phyloP scores from a whole-genome alignment of 2,888 invertebrate genomes.

The Hipparchia semele region DNA sequence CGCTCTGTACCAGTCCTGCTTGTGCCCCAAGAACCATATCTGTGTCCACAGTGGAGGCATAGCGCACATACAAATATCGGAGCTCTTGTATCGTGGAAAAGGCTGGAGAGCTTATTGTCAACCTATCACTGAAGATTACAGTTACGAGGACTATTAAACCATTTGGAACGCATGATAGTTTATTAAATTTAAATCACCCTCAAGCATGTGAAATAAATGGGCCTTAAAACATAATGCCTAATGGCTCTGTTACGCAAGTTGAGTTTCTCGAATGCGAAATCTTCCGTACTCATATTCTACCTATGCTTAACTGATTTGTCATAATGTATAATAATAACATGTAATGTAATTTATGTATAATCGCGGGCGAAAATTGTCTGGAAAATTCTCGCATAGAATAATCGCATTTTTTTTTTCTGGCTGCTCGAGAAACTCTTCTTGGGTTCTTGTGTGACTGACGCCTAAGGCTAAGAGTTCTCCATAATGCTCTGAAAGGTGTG shows the following conservation, averaged over 20 bases:
- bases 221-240: neutral
- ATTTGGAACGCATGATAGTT: no score
- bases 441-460: neutral
- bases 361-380: no score
- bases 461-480: neutral
- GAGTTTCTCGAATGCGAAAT: no score
- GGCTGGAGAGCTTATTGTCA: slow-evolving; percentile 83
- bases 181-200: neutral
- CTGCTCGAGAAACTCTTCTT: no score
- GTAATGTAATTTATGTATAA: no score
- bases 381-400: no score
- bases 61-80: slow-evolving; percentile 69
- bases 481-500: neutral
- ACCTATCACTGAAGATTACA: slow-evolving; percentile 56
- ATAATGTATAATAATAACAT: no score
- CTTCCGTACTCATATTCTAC: no score
- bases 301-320: no score
- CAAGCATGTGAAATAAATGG: neutral
- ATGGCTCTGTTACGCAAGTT: no score
- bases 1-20: slow-evolving; percentile 84
- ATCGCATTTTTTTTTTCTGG: no score
- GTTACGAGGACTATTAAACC: slow-evolving; percentile 48
- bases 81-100: slow-evolving; percentile 81
- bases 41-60: slow-evolving; percentile 81
- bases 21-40: slow-evolving; percentile 83